Evolutionary conservation across 2,888 invertebrate genomes (phyloP), one percentile per base, ranked within the genome.

Genomic region (Erebia ligea): DNA sequence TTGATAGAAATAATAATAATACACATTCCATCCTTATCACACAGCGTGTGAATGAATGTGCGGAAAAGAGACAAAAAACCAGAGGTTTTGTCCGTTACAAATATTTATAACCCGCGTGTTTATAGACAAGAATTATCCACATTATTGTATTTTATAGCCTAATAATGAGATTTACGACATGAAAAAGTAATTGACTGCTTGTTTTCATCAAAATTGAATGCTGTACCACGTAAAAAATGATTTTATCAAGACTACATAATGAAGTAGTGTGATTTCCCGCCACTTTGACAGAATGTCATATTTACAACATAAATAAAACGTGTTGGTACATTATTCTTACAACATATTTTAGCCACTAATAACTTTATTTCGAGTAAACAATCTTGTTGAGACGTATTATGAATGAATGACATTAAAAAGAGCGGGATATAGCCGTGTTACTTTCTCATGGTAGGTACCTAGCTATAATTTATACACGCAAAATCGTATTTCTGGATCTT

Each of bases 381-480:
- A 66, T 48, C 15, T 21, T 13, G 63, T 62, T 62, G 64, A 54
- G 58, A 74, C 65, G 69, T 62, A 68, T 68, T 65, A 71, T 75
- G 77, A 78, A 77, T 78, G 78, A 85, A 84, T 91, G 91, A 91
- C 90, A 90, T 86, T 84, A 89, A 92, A 92, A 92, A 92, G 92
- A 92, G 92, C 92, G 92, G 92, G 92, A 92, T 90, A 87, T 86
- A 80, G 82, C 79, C 58, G 58, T 84, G 89, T 87, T 90, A 92
- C 91, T 91, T 89, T 88, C 89, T 89, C 90, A 90, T 83, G 80
- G 81, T 79, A 80, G 73, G 76, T 79, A 82, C 73, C 77, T 79
- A 82, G 77, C 81, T 77, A 59, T 58, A 21, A 72, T 72, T 71
- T 73, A 68, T 73, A 68, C 73, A 73, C 45, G 59, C 77, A 77